Percentiles rank a stretch among this genome's conserved stretches.
Evolutionary conservation across 2,113 vertebrate species (phyloP).

Genomic region (Dunckerocampus dactyliophorus): DNA sequence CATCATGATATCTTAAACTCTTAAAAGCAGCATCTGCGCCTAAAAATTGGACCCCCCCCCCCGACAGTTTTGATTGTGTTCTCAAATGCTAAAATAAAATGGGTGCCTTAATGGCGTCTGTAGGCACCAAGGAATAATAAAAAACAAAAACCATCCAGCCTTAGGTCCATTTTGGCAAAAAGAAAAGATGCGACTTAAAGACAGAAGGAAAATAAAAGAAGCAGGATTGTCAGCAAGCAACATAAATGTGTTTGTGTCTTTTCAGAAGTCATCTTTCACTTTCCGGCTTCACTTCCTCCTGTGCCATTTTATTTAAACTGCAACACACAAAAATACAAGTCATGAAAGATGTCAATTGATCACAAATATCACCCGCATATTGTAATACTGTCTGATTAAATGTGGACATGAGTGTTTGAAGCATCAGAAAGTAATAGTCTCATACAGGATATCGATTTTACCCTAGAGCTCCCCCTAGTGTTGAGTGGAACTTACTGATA

Average conservation of each 20-base stretch:
- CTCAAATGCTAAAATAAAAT: conserved; percentile 24
- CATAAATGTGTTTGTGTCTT: conserved; percentile 7
- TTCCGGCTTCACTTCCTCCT: too few relatives aligned
- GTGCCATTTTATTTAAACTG: conserved; percentile 57
- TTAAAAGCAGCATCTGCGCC: conserved; percentile 28
- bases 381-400: too few relatives aligned
- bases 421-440: too few relatives aligned
- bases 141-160: conserved; percentile 6
- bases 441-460: too few relatives aligned
- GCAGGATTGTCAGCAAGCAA: conserved; percentile 47
- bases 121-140: conserved; percentile 15
- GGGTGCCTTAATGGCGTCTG: background rate
- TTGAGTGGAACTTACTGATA: too few relatives aligned
- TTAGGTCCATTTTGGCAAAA: conserved; percentile 53
- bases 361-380: too few relatives aligned
- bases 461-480: too few relatives aligned
- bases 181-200: background rate
- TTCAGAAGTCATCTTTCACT: background rate
- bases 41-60: conserved; percentile 14
- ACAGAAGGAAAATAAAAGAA: background rate
- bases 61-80: conserved; percentile 29
- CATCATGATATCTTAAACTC: background rate
- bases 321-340: conserved; percentile 13
- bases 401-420: too few relatives aligned
- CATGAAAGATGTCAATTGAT: too few relatives aligned